A percentile compares a stretch with the other conserved stretches of the same genome.
Conservation (phyloP, 1,140 invertebrate genomes). For the Caenorhabditis latens region DNA sequence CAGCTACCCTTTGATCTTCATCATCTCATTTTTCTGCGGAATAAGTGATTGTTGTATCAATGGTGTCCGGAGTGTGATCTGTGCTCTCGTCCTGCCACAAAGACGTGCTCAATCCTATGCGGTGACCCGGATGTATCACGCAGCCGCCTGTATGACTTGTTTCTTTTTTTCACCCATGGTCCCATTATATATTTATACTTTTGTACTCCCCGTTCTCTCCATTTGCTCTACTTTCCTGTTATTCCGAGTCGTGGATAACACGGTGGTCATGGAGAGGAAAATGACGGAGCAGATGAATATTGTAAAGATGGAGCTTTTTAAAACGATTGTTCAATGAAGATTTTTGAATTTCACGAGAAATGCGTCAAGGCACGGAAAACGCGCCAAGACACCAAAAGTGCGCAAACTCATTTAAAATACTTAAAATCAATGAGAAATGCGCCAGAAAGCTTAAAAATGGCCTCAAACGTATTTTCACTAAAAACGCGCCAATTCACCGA, state of each 20-base stretch:
- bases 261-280: not conserved
- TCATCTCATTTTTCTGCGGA: not conserved
- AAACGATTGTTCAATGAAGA: not conserved
- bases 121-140: not conserved
- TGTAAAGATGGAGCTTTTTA: not conserved
- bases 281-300: not conserved
- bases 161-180: constrained; percentile 19
- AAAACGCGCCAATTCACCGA: not conserved
- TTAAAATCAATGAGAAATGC: not conserved
- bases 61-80: not conserved
- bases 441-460: not conserved
- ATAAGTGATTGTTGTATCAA: constrained; percentile 36
- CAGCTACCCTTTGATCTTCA: constrained; percentile 24
- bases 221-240: not conserved
- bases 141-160: not conserved
- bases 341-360: not conserved
- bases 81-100: constrained; percentile 3
- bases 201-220: not conserved
- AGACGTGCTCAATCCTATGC: constrained; percentile 2
- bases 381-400: not conserved
- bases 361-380: not conserved
- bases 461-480: not conserved
- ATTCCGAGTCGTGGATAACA: not conserved
- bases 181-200: constrained; percentile 20
- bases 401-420: not conserved